Base-by-base conservation (phyloP, 2,113 vertebrate genomes). In the Petromus typicus region DNA sequence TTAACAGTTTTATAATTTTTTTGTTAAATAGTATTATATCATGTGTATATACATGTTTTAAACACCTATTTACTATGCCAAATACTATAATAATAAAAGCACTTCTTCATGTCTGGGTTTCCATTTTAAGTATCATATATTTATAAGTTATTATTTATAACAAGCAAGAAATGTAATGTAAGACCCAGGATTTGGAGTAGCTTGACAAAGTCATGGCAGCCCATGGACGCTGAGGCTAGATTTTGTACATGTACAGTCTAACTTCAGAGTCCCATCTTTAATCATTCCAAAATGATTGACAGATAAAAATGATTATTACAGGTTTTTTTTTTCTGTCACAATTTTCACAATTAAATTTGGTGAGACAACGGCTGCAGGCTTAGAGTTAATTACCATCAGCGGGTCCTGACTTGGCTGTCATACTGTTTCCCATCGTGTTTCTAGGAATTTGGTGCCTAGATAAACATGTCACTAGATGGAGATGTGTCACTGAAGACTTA, bases 1-100 rank as follows among this genome's bases (percentile, higher is more conserved):
- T 51, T 94, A 88, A 54, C 7, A 92, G 69, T 80, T 34, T 11
- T 23, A 51, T 59, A 71, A n/a, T 40, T 64, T 84, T 93, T 91
- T 20, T 56, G 17, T 89, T 63, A 69, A 2, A 59, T 56, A 75
- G 56, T 7, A 78, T 57, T 87, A 71, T 0, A 78, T 43, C 14
- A 86, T 45, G 34, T 69, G 0, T 13, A 20, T 90, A 13, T 63
- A 81, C 93, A 86, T 1, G 8, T 63, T 27, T 76, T 89, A 34
- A 81, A 66, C 13, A 43, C 43, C 1, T 76, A 64, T 79, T 94
- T 67, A 89, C 16, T 83, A 3, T 85, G 2, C 27, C 66, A 81
- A 56, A 25, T 59, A 27, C 13, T 67, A 2, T 81, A 76, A 51
- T 59, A 64, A 40, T 64, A 90, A 73, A 40, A 80, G 45, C 56